These are phyloP conservation scores for Criorhina ranunculi DNA, from an alignment of 2,888 invertebrate genomes.

Conservation along the genomic window DNA sequence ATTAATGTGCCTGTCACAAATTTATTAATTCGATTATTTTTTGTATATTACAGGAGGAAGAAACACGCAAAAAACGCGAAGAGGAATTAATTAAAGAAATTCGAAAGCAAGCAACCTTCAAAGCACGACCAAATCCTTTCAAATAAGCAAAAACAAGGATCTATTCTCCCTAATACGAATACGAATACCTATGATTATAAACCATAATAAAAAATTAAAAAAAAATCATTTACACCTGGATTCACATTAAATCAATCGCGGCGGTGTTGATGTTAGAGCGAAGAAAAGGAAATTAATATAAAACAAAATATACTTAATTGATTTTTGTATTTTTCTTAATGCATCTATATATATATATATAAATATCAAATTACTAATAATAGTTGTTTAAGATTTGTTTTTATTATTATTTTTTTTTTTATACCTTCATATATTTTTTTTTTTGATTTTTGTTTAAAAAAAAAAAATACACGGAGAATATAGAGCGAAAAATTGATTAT, in stretches of 20 bases:
- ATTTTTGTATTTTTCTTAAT: constrained; percentile 67
- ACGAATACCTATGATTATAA: constrained; percentile 18
- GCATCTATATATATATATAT: constrained; percentile 47
- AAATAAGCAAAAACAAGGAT: constrained; percentile 78
- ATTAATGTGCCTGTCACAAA: not conserved
- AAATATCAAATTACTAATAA: constrained; percentile 71
- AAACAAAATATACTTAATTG: constrained; percentile 64
- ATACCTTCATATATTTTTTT: constrained; percentile 44
- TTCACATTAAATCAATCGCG: constrained; percentile 12
- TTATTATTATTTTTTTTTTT: constrained; percentile 26
- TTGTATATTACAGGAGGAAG: constrained; percentile 81
- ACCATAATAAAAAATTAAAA: constrained; percentile 27
- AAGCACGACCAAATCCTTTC: constrained; percentile 84
- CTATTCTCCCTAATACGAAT: not conserved
- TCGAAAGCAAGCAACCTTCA: constrained; percentile 82
- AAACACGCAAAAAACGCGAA: constrained; percentile 81
- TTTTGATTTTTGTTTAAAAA: constrained; percentile 72
- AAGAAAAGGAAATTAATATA: constrained; percentile 26
- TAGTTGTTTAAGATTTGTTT: constrained; percentile 62
- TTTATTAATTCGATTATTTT: constrained; percentile 10
- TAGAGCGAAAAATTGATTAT: constrained; percentile 34
- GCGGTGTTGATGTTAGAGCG: constrained; percentile 18
- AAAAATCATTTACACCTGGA: constrained; percentile 9
- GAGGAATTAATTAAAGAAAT: constrained; percentile 80
- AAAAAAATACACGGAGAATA: constrained; percentile 23